Evolutionary conservation across 2,888 invertebrate genomes (phyloP), one percentile per base, ranked within the genome.

Genomic region (Fragum sueziense): DNA sequence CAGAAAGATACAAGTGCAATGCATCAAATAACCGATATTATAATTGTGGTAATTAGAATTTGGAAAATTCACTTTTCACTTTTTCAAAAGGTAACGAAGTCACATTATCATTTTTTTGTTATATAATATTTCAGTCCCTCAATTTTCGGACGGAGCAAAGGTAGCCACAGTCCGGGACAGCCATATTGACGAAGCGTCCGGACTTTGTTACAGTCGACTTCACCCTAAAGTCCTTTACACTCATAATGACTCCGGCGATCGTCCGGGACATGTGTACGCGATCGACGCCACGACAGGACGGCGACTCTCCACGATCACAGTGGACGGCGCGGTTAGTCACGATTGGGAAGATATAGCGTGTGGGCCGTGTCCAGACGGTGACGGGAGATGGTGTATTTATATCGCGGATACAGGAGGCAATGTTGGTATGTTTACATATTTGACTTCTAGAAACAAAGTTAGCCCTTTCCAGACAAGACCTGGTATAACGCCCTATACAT

Each of bases 301-400:
- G 2, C 47, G 70, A 14, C 33, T 79, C 0, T 74, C 79, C 1
- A 74, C 74, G 22, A 79, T 85, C 11, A 79, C 70, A 0, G 77
- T 85, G 54, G 75, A 77, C 34, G 71, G 76, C 9, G 85, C 85
- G 1, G 41, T 69, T 1, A 78, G 65, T 27, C 62, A 73, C 11
- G 86, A 86, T 37, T 87, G 85, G 85, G 85, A 87, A 25, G 86
- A 87, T 31, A 82, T 87, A 0, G 86, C 86, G n/a, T 80, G 80
- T 33, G 86, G 83, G 11, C 84, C 84, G 0, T 85, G 85, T 73
- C 54, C 75, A 1, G 76, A 73, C 2, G 70, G 34, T 2, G 17
- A 29, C 9, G 73, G 73, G 1, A 70, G 73, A 22, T 25, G 76
- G 22, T 84, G 80, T 71, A 37, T 81, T 11, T 80, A 76, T 52